phyloP scores from a whole-genome alignment of 2,113 vertebrate genomes.

The Carollia perspicillata region DNA sequence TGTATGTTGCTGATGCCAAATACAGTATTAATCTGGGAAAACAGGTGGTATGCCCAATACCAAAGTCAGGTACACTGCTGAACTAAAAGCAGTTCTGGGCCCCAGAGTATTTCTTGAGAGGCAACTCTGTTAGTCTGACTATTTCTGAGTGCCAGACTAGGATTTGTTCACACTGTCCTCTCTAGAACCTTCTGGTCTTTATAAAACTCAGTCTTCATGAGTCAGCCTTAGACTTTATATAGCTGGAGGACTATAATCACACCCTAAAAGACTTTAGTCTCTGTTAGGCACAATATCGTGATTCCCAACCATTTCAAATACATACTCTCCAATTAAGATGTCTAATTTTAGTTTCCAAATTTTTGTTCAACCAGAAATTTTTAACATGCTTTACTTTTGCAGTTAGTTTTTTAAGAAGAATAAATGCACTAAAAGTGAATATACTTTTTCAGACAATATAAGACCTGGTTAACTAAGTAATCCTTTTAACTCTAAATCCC shows the following conservation, averaged over 20 bases:
- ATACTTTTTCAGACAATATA: constrained; percentile 4
- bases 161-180: neutral
- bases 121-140: neutral
- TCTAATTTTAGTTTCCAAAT: neutral
- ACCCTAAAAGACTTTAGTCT: neutral
- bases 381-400: neutral
- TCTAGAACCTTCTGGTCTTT: neutral
- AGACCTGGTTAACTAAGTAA: neutral
- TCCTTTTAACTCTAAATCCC: neutral
- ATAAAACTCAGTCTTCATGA: neutral
- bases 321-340: neutral
- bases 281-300: neutral
- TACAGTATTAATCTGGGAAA: neutral
- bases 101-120: neutral
- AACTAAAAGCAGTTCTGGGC: neutral
- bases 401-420: neutral
- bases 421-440: neutral
- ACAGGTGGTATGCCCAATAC: too few species aligned
- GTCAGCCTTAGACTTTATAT: neutral
- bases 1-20: neutral
- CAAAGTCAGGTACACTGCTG: neutral
- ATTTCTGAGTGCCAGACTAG: neutral
- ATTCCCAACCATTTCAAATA: neutral
- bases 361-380: neutral
- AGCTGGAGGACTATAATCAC: neutral